Evolutionary conservation across 2,888 invertebrate genomes (phyloP).

Genomic region (Lasioglossum oenotherae): DNA sequence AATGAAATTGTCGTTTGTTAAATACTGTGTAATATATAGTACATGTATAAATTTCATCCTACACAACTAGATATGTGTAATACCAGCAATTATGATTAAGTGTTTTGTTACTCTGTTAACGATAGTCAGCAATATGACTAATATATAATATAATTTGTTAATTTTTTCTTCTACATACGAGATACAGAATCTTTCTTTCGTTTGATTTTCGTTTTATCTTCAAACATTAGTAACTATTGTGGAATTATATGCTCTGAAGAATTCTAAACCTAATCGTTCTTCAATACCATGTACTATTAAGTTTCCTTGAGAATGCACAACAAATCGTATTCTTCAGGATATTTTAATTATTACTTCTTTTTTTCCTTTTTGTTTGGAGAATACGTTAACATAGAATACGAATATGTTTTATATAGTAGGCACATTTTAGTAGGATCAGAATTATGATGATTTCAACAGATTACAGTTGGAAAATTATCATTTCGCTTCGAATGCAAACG

Average conservation of each 20-base stretch:
- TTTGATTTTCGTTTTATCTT: constrained; percentile 30
- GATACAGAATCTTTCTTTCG: constrained; percentile 30
- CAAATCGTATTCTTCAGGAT: neutral
- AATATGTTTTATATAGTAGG: constrained; percentile 47
- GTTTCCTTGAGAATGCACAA: constrained; percentile 14
- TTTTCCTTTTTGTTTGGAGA: neutral
- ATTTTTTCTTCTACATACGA: constrained; percentile 1
- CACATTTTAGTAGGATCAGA: constrained; percentile 53
- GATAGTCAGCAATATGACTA: constrained; percentile 10
- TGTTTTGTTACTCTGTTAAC: constrained; percentile 7
- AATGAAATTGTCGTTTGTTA: constrained; percentile 34
- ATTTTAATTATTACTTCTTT: neutral
- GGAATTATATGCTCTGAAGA: constrained; percentile 20
- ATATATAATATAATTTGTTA: constrained; percentile 37
- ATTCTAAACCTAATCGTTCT: constrained; percentile 23
- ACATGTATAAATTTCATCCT: constrained; percentile 38
- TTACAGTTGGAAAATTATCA: constrained; percentile 35
- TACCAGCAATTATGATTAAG: constrained; percentile 11
- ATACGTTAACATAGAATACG: constrained; percentile 20
- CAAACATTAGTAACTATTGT: constrained; percentile 15
- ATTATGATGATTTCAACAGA: constrained; percentile 37
- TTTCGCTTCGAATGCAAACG: constrained; percentile 30
- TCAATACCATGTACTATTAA: constrained; percentile 5
- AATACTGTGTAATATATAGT: constrained; percentile 13
- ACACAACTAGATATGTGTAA: constrained; percentile 20